Evolutionary conservation across 2,888 invertebrate species (phyloP).

Genomic region (Anagyrus pseudococci): DNA sequence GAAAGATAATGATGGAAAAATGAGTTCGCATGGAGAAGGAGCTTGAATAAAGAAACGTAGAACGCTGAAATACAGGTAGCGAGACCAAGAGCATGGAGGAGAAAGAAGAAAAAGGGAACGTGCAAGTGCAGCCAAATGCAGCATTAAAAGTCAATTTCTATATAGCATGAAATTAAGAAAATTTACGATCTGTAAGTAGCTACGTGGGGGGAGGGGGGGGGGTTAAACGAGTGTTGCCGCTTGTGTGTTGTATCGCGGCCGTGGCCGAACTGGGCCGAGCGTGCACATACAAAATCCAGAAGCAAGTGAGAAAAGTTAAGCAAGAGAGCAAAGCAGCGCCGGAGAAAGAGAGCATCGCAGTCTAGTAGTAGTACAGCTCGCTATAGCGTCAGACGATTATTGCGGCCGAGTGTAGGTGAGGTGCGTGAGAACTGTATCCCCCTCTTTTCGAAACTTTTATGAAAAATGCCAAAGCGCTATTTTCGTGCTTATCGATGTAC

Average conservation of each 20-base stretch:
- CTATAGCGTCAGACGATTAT: slow-evolving; percentile 46
- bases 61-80: too few species aligned
- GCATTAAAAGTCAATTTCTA: slow-evolving; percentile 22
- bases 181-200: slow-evolving; percentile 30
- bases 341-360: slow-evolving; percentile 15
- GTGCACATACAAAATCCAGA: slow-evolving; percentile 16
- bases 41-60: too few species aligned
- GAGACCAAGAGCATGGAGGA: neutral
- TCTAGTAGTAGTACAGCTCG: slow-evolving; percentile 43
- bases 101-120: too few species aligned
- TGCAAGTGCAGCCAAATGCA: neutral
- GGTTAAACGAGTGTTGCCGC: too few species aligned
- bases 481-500: slow-evolving; percentile 34
- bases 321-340: slow-evolving; percentile 15
- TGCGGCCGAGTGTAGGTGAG: too few species aligned
- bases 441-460: slow-evolving; percentile 22
- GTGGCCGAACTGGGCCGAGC: too few species aligned
- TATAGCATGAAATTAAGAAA: slow-evolving; percentile 23
- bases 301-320: slow-evolving; percentile 36
- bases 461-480: slow-evolving; percentile 30
- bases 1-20: too few species aligned
- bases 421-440: too few species aligned
- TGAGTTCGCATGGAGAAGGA: too few species aligned
- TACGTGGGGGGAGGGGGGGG: neutral
- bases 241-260: too few species aligned